Conservation (phyloP, 2,888 invertebrate species). For the Sussaba pulchella region DNA sequence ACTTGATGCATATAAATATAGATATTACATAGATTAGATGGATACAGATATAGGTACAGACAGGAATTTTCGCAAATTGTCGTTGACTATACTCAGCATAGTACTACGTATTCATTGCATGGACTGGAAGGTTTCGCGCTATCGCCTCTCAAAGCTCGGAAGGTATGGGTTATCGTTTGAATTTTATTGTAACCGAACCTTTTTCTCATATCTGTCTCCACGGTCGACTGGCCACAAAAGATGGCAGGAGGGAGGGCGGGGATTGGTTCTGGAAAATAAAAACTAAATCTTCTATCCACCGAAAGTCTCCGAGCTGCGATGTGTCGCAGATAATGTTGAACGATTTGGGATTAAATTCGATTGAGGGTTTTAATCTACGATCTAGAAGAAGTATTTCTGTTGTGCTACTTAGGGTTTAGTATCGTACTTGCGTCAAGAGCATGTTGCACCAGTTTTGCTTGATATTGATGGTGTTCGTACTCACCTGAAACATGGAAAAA, state of each 20-base stretch:
- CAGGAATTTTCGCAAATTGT: conserved; percentile 31
- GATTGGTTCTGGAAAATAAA: not conserved
- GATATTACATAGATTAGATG: not conserved
- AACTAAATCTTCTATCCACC: conserved; percentile 30
- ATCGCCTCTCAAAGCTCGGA: conserved; percentile 9
- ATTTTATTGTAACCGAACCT: conserved; percentile 35
- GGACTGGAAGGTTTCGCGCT: conserved; percentile 11
- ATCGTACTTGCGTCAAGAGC: not conserved
- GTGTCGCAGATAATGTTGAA: conserved; percentile 9
- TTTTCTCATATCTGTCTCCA: conserved; percentile 22
- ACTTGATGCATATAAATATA: conserved; percentile 15
- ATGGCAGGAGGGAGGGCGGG: not conserved
- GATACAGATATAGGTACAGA: not conserved
- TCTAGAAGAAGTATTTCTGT: not conserved
- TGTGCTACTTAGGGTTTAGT: not conserved
- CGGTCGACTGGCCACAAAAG: conserved; percentile 26
- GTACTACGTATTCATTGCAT: conserved; percentile 32
- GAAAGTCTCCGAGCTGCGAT: conserved; percentile 24
- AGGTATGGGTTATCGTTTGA: conserved; percentile 40
- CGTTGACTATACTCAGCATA: conserved; percentile 7
- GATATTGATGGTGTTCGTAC: not conserved
- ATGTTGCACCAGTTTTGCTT: too few relatives aligned
- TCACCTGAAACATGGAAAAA: conserved; percentile 33
- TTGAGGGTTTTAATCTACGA: not conserved
- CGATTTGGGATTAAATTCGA: conserved; percentile 15